Evolutionary conservation across 2,113 vertebrate genomes (phyloP), one percentile per base, ranked within the genome.

Genomic region (Xyliphius kryptos): DNA sequence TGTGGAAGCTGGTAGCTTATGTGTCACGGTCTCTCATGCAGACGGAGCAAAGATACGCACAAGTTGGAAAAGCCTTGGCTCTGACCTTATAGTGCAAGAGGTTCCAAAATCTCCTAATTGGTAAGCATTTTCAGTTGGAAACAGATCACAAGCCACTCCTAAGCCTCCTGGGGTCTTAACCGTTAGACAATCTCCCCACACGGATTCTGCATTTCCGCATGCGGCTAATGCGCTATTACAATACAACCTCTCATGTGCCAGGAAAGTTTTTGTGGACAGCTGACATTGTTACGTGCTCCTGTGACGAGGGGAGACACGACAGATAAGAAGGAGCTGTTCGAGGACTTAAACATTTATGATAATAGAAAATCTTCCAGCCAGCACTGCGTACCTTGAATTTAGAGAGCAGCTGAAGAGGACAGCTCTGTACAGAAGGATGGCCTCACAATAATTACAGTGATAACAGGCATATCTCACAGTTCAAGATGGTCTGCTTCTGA

Each of bases 1-100:
- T 37, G 2, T 71, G 65, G 52, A 36, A 6, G 11, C 61, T 48
- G 9, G 64, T 70, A 9, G 58, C 63, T 7, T 66, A 47, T 47
- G 32, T 20, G 9, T 72, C 37, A 1, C 10, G 37, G 13, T 67
- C 63, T 9, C 47, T 72, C 9, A 63, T 51, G 15, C 54, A 32
- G 32, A 63, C 21, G 0, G 47, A 71, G n/a, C 64, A 76, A 12
- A 14, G 32, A 6, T 57, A 61, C 6, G 5, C 46, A 62, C 15
- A 53, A 13, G 53, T 70, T 2, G 68, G 63, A 14, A 61, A 65
- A 17, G 46, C 15, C 60, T 2, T 10, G 9, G 13, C 15, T 37
- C 38, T 21, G 26, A 17, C 0, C 40, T 73, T 16, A 60, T 16
- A 8, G 3, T 56, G 32, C 9, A n/a, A 56, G 13, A 41, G 54